Evolutionary conservation across 1,140 invertebrate species (phyloP).

Genomic region (Drosophila teissieri): DNA sequence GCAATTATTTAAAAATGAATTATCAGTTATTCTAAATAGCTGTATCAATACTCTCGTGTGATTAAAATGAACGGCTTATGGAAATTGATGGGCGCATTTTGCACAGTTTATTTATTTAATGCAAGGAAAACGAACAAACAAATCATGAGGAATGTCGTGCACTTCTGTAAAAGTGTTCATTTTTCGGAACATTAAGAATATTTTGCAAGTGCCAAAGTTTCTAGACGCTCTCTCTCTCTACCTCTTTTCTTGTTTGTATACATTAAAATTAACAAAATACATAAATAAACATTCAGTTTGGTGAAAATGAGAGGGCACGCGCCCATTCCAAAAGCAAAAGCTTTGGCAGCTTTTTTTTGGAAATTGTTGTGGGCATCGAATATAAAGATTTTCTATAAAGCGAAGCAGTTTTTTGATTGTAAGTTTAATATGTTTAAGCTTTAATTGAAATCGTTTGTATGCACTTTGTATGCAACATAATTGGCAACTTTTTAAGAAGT

Average conservation of each 20-base stretch:
- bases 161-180: slow-evolving; percentile 16
- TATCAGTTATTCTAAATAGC: too few species aligned
- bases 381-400: background rate
- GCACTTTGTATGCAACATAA: background rate
- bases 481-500: too few species aligned
- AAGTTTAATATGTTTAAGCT: too few species aligned
- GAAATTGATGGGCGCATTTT: background rate
- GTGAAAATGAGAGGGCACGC: slow-evolving; percentile 26
- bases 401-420: background rate
- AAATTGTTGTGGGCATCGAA: background rate
- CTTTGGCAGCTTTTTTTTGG: slow-evolving; percentile 18
- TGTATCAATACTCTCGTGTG: too few species aligned
- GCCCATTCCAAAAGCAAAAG: slow-evolving; percentile 27
- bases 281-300: slow-evolving; percentile 26
- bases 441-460: background rate
- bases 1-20: too few species aligned
- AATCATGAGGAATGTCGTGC: background rate
- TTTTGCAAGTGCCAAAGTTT: slow-evolving; percentile 9
- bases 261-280: slow-evolving; percentile 43
- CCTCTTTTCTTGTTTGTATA: slow-evolving; percentile 7
- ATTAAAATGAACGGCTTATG: background rate
- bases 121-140: background rate
- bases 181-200: slow-evolving; percentile 6
- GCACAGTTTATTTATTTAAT: background rate
- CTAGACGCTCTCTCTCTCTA: background rate